Evolutionary conservation across 2,113 vertebrate species (phyloP), one percentile per base, ranked within the genome.

Genomic region (Acrocephalus arundinaceus): DNA sequence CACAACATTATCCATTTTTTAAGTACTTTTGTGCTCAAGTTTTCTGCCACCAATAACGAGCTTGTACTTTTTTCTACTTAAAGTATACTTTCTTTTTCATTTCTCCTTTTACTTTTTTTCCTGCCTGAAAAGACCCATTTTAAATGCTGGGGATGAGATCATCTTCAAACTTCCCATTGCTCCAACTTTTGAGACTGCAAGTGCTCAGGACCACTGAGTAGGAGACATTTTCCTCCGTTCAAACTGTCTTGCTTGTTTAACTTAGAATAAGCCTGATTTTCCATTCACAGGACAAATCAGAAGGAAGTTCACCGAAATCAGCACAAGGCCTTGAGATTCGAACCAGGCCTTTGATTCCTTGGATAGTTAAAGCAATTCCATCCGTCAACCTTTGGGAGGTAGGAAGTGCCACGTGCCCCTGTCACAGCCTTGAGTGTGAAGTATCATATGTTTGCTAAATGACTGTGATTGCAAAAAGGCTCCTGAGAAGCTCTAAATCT

Each of bases 381-480:
- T 63, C 79, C 73, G 57, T 78, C 79, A 87, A 17, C 49, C 30
- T 59, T 49, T 68, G n/a, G 37, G 43, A 87, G 37, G 70, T 85
- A 79, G 88, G 59, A 93, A 94, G 71, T 74, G 52, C 63, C 37
- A 25, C 52, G 35, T 71, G 49, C 23, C 85, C 57, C 88, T 57
- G n/a, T 37, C 70, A 23, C 9, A 24, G 70, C 45, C 70, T 27
- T 57, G 61, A 91, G 85, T 82, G 67, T 66, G 67, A 89, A 90
- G 68, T 93, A 97, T 95, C 78, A 31, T 90, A 82, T 95, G 76
- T 68, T 96, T 96, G 76, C 76, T 90, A 94, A 96, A 94, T 65
- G 87, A 61, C 79, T 94, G 65, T 2, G n/a, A 43, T 28, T 92
- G 96, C 96, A 96, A 78, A 97, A 96, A 81, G 68, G 71, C 43